phyloP scores from a whole-genome alignment of 2,797 vertebrate genomes.

The Miichthys miiuy region DNA sequence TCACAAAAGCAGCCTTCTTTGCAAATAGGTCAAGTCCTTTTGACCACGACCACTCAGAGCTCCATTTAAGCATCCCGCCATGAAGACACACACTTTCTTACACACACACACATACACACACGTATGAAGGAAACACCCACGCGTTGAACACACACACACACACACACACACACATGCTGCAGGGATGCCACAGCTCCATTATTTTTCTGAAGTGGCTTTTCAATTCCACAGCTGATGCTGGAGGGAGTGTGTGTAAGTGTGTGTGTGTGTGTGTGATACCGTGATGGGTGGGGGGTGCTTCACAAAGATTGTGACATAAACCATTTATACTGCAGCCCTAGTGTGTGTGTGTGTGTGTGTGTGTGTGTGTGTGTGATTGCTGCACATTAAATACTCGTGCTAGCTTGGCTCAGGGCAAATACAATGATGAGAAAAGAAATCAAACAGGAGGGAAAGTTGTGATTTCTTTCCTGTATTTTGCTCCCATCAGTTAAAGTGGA shows the following conservation, averaged over 20 bases:
- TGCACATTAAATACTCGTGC: constrained; percentile 53
- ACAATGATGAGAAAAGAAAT: not conserved
- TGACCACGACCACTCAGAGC: constrained; percentile 37
- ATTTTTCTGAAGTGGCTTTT: constrained; percentile 77
- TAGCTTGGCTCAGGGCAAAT: constrained; percentile 27
- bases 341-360: constrained; percentile 7
- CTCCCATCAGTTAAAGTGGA: not conserved
- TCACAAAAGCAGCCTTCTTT: constrained; percentile 15
- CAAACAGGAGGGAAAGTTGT: not conserved
- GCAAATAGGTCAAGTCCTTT: constrained; percentile 52
- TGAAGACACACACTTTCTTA: constrained; percentile 23
- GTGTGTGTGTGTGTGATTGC: constrained; percentile 21
- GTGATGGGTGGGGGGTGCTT: constrained; percentile 40
- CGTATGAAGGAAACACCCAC: constrained; percentile 12
- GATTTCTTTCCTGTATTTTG: constrained; percentile 18
- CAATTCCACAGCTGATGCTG: constrained; percentile 66
- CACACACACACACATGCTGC: constrained; percentile 38
- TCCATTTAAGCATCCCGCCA: constrained; percentile 2
- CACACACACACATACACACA: not conserved
- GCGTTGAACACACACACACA: constrained; percentile 1
- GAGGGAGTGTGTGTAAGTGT: constrained; percentile 40
- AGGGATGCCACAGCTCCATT: constrained; percentile 66
- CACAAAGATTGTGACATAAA: constrained; percentile 76
- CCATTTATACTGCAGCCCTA: constrained; percentile 67
- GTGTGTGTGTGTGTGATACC: constrained; percentile 29